phyloP scores from a whole-genome alignment of 2,113 vertebrate genomes.

The Antechinus stuartii region DNA sequence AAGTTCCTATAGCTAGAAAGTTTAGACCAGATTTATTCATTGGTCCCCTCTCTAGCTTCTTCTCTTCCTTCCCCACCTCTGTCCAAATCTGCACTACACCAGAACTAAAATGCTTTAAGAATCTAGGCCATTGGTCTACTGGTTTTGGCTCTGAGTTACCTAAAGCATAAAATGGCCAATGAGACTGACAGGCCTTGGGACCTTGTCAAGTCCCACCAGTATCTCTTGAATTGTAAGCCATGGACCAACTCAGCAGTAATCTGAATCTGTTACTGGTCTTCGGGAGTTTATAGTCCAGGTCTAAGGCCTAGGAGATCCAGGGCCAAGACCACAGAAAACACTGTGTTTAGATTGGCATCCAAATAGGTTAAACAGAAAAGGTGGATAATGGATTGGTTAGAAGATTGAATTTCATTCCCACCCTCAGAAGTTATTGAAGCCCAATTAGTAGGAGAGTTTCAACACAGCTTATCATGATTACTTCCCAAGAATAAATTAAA shows the following conservation, averaged over 20 bases:
- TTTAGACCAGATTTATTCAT: slow-evolving; percentile 64
- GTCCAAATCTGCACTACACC: neutral
- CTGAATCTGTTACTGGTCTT: neutral
- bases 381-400: neutral
- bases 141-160: neutral
- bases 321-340: neutral
- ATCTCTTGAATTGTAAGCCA: neutral
- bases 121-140: neutral
- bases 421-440: neutral
- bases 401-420: neutral
- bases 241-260: neutral
- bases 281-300: neutral
- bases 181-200: neutral
- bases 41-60: slow-evolving; percentile 50
- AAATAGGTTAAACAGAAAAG: neutral
- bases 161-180: neutral
- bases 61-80: neutral
- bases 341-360: neutral
- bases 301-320: neutral
- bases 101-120: neutral
- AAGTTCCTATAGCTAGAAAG: slow-evolving; percentile 64
- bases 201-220: neutral
- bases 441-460: neutral
- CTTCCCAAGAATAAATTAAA: neutral
- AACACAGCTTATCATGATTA: neutral